Conservation (phyloP, 2,113 vertebrate species). For the Puntigrus tetrazona region DNA sequence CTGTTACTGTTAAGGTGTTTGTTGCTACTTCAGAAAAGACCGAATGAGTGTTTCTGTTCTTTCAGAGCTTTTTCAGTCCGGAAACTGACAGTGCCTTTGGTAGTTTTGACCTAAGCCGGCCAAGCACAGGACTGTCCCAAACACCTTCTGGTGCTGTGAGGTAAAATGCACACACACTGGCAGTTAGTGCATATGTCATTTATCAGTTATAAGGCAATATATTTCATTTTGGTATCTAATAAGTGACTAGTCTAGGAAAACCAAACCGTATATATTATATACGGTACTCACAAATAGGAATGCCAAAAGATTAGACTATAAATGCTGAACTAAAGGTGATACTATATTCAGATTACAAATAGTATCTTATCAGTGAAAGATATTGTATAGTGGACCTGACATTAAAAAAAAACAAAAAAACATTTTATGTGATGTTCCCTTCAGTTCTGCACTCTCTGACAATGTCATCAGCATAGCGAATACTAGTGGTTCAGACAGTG, state of each 20-base stretch:
- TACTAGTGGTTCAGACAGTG: conserved; percentile 66
- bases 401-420: neutral
- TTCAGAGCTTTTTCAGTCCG: conserved; percentile 67
- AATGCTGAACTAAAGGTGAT: neutral
- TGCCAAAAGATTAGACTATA: neutral
- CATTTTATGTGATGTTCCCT: neutral
- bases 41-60: conserved; percentile 21
- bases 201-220: neutral
- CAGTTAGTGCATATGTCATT: neutral
- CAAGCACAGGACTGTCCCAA: conserved; percentile 55
- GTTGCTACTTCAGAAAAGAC: neutral
- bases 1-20: neutral
- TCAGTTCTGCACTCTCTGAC: neutral
- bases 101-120: conserved; percentile 67
- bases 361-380: neutral
- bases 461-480: conserved; percentile 9
- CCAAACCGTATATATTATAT: neutral
- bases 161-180: conserved; percentile 56
- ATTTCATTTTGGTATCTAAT: neutral
- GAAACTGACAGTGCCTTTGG: conserved; percentile 73
- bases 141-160: conserved; percentile 59
- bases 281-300: neutral
- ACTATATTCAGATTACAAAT: neutral
- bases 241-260: neutral
- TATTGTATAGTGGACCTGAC: neutral